phyloP scores from a whole-genome alignment of 2,888 invertebrate genomes.

The Leptinotarsa tumamoca region DNA sequence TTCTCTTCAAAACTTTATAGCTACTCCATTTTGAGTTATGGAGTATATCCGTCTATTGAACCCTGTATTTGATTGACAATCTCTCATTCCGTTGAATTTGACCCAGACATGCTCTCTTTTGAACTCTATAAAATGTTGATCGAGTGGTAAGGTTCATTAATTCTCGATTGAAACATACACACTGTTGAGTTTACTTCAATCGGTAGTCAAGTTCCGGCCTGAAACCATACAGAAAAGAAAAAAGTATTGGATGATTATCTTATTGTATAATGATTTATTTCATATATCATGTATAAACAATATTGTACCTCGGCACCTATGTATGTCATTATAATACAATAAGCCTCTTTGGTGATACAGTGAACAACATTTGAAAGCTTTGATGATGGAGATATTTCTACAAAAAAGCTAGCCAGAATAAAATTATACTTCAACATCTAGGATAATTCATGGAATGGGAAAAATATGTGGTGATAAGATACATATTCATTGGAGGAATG shows the following conservation, averaged over 20 bases:
- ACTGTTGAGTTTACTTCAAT: too few species aligned
- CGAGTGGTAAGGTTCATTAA: too few species aligned
- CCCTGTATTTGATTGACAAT: too few species aligned
- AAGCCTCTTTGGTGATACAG: constrained; percentile 60
- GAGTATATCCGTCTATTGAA: too few species aligned
- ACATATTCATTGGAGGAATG: neutral
- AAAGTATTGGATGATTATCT: constrained; percentile 4
- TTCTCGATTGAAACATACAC: too few species aligned
- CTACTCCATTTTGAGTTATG: too few species aligned
- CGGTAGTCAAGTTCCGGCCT: too few species aligned
- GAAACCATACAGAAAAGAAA: neutral
- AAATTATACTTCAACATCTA: neutral
- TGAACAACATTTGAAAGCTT: constrained; percentile 58
- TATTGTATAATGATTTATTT: constrained; percentile 48
- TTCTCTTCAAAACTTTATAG: too few species aligned
- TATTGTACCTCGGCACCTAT: constrained; percentile 62
- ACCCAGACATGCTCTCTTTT: too few species aligned
- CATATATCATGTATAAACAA: constrained; percentile 63
- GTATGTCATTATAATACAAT: constrained; percentile 54
- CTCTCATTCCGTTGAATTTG: too few species aligned
- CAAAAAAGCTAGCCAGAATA: constrained; percentile 1
- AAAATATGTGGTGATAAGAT: neutral
- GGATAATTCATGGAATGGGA: neutral
- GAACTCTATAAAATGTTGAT: too few species aligned
- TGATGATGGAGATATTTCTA: constrained; percentile 41